These are phyloP conservation scores for Pseudeuparius sepicola DNA, from an alignment of 2,888 invertebrate genomes.

Conservation along the genomic window DNA sequence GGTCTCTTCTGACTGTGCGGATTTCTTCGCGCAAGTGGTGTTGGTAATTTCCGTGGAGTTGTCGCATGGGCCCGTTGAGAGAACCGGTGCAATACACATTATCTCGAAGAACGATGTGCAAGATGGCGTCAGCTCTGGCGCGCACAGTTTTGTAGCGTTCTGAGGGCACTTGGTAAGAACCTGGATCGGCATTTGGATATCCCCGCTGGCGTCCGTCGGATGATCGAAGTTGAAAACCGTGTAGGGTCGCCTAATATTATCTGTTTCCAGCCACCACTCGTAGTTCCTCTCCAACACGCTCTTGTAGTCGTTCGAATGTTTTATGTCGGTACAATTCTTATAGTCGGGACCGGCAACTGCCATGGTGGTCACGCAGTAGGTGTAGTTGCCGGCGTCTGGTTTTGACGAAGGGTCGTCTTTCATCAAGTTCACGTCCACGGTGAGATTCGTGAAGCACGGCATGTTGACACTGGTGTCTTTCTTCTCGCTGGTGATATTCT, in stretches of 20 bases:
- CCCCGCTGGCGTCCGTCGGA: slow-evolving; percentile 29
- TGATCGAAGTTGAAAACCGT: slow-evolving; percentile 33
- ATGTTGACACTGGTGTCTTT: slow-evolving; percentile 27
- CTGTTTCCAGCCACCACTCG: slow-evolving; percentile 31
- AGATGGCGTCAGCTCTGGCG: slow-evolving; percentile 29
- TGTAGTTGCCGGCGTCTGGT: slow-evolving; percentile 20
- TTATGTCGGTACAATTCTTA: slow-evolving; percentile 20
- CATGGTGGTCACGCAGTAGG: slow-evolving; percentile 34
- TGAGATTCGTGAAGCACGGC: slow-evolving; percentile 34
- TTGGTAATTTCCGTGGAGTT: slow-evolving; percentile 22
- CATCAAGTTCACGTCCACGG: slow-evolving; percentile 29
- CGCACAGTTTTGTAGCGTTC: slow-evolving; percentile 31
- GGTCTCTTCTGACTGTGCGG: slow-evolving; percentile 26
- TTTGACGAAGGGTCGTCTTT: slow-evolving; percentile 19
- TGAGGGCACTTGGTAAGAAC: slow-evolving; percentile 31
- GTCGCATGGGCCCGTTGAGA: slow-evolving; percentile 26
- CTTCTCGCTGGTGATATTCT: slow-evolving; percentile 26
- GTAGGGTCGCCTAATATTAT: slow-evolving; percentile 29
- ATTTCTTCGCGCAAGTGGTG: slow-evolving; percentile 27
- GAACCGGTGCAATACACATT: slow-evolving; percentile 30
- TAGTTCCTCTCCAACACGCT: slow-evolving; percentile 23
- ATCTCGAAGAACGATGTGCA: slow-evolving; percentile 33
- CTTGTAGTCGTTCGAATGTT: slow-evolving; percentile 21
- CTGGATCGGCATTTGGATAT: slow-evolving; percentile 32
- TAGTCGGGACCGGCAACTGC: slow-evolving; percentile 33